Evolutionary conservation across 2,888 invertebrate genomes (phyloP).

Genomic region (Kryphioiulus occultus): DNA sequence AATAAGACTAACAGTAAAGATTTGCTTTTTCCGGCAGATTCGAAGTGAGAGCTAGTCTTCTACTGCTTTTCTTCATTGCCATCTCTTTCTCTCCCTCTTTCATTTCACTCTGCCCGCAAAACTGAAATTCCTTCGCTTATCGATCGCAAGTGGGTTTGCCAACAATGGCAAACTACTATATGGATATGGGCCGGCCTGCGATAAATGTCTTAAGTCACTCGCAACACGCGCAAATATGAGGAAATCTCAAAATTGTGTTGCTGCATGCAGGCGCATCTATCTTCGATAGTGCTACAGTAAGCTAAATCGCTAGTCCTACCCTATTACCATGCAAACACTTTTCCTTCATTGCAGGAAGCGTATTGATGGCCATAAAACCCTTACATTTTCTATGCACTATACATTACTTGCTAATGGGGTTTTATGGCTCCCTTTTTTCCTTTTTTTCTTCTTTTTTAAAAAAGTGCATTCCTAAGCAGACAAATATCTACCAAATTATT

Average conservation of each 20-base stretch:
- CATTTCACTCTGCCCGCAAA: not conserved
- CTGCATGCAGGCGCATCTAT: not conserved
- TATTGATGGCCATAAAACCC: slow-evolving; percentile 29
- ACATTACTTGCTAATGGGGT: slow-evolving; percentile 4
- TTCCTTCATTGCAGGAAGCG: slow-evolving; percentile 12
- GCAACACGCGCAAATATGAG: slow-evolving; percentile 42
- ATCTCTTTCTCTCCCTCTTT: not conserved
- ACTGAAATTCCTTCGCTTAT: slow-evolving; percentile 40
- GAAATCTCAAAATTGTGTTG: slow-evolving; percentile 36
- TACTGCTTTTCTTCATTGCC: not conserved
- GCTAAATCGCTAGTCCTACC: slow-evolving; percentile 27
- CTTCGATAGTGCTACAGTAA: not conserved
- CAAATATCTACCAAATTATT: not conserved
- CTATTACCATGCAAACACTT: slow-evolving; percentile 1
- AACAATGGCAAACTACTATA: slow-evolving; percentile 22
- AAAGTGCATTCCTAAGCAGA: not conserved
- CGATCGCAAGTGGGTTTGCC: slow-evolving; percentile 36
- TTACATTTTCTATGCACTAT: not conserved
- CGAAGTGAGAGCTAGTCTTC: slow-evolving; percentile 25
- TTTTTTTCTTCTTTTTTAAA: not conserved
- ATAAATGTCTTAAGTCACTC: slow-evolving; percentile 45
- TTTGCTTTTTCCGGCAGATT: slow-evolving; percentile 42
- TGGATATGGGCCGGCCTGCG: slow-evolving; percentile 28
- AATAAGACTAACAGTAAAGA: slow-evolving; percentile 46
- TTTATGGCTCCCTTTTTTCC: too few relatives aligned